A percentile compares a stretch with the other conserved stretches of the same genome.
Conservation (phyloP, 2,888 invertebrate genomes). For the Tetheella fluctuosa region DNA sequence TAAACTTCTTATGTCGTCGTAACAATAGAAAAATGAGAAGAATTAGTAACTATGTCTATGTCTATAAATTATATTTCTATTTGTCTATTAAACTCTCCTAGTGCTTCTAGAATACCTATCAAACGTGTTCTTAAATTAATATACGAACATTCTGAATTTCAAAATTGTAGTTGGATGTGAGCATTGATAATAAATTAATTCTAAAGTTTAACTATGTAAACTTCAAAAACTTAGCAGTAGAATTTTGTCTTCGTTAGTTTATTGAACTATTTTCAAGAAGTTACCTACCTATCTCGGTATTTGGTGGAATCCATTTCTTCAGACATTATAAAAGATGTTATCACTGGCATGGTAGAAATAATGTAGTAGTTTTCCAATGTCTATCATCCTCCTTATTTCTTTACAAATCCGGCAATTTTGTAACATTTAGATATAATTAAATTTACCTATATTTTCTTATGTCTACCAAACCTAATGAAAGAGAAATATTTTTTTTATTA, state of each 20-base stretch:
- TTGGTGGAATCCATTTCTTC: too few relatives aligned
- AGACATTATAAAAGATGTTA: too few relatives aligned
- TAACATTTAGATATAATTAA: slow-evolving; percentile 66
- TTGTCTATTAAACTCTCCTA: slow-evolving; percentile 28
- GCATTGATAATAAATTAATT: slow-evolving; percentile 29
- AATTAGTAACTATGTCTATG: not conserved
- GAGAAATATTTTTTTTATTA: not conserved
- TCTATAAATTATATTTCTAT: slow-evolving; percentile 16
- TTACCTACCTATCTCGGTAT: too few relatives aligned
- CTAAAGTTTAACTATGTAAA: not conserved
- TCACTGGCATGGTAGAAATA: not conserved
- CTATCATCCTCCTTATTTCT: slow-evolving; percentile 58
- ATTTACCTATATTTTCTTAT: not conserved
- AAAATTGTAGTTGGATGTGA: slow-evolving; percentile 37
- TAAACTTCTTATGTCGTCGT: not conserved
- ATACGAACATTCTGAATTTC: slow-evolving; percentile 25
- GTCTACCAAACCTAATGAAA: not conserved
- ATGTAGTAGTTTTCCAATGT: slow-evolving; percentile 24
- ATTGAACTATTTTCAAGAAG: slow-evolving; percentile 16
- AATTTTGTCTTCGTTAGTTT: slow-evolving; percentile 23
- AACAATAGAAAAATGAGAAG: not conserved
- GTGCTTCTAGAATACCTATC: slow-evolving; percentile 25
- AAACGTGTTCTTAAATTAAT: slow-evolving; percentile 31
- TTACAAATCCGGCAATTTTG: slow-evolving; percentile 81
- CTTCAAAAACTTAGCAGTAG: slow-evolving; percentile 15